A percentile compares a stretch with the other conserved stretches of the same genome.
These are phyloP conservation scores for Pipra filicauda DNA, from an alignment of 2,113 vertebrate genomes.

Conservation along the genomic window DNA sequence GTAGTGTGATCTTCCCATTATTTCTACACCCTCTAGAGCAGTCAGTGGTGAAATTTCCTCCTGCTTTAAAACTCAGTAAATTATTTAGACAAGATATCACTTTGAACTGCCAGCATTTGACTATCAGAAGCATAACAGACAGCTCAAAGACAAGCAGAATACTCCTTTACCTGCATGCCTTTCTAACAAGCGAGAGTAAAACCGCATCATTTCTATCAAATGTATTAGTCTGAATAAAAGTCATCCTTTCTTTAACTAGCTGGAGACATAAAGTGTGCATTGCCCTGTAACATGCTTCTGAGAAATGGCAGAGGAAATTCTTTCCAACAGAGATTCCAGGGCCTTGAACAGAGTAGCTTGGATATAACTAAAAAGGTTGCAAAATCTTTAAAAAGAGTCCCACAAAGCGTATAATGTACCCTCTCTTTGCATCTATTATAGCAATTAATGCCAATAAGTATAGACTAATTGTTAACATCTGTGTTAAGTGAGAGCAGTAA, in stretches of 20 bases:
- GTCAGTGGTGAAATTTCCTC: neutral
- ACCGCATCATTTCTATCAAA: neutral
- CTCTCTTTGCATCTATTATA: neutral
- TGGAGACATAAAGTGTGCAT: neutral
- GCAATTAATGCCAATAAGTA: slow-evolving; percentile 26
- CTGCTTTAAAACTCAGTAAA: slow-evolving; percentile 11
- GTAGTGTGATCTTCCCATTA: neutral
- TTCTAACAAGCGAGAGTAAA: neutral
- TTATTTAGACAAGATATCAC: neutral
- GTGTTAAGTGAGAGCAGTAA: neutral
- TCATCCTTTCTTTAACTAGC: neutral
- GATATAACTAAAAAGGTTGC: neutral
- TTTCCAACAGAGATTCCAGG: neutral
- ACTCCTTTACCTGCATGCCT: neutral
- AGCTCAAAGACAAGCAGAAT: neutral
- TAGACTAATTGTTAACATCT: slow-evolving; percentile 30
- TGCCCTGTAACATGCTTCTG: neutral
- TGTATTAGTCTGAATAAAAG: neutral
- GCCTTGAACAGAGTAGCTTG: slow-evolving; percentile 1
- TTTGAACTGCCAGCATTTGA: neutral
- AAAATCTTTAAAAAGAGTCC: slow-evolving; percentile 22
- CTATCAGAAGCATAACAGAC: neutral
- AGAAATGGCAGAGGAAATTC: neutral
- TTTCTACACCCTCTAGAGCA: neutral
- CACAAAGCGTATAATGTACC: neutral